Conservation (phyloP, 2,113 vertebrate species). For the Antigone vipio region DNA sequence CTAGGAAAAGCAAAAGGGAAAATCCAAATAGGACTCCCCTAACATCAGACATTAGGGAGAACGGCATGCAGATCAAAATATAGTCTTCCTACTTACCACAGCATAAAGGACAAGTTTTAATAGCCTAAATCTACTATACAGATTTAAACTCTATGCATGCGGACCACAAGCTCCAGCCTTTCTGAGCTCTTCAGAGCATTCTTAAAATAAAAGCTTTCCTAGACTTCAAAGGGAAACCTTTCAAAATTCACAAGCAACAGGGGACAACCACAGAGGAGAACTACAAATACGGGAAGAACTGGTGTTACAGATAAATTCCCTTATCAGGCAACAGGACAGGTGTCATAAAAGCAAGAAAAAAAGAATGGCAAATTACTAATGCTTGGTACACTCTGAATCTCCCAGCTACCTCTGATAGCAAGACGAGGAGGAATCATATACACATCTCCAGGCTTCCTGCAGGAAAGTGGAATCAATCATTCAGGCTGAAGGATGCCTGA, state of each 20-base stretch:
- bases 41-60: neutral
- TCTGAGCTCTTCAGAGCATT: neutral
- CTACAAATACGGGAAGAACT: neutral
- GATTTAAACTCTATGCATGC: neutral
- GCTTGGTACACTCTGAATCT: neutral
- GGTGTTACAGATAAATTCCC: neutral
- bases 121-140: neutral
- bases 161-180: neutral
- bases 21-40: neutral
- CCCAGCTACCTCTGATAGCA: neutral
- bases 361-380: neutral
- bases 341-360: neutral
- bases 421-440: neutral
- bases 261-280: neutral
- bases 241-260: conserved; percentile 12
- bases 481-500: neutral
- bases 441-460: neutral
- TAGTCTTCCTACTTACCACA: neutral
- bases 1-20: neutral
- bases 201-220: conserved; percentile 33
- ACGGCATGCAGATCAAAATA: neutral
- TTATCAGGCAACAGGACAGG: neutral
- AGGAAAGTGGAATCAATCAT: neutral
- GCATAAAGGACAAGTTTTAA: neutral
- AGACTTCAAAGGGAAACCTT: conserved; percentile 16